These are phyloP conservation scores for Perca fluviatilis DNA, from an alignment of 2,113 vertebrate species.

Conservation along the genomic window DNA sequence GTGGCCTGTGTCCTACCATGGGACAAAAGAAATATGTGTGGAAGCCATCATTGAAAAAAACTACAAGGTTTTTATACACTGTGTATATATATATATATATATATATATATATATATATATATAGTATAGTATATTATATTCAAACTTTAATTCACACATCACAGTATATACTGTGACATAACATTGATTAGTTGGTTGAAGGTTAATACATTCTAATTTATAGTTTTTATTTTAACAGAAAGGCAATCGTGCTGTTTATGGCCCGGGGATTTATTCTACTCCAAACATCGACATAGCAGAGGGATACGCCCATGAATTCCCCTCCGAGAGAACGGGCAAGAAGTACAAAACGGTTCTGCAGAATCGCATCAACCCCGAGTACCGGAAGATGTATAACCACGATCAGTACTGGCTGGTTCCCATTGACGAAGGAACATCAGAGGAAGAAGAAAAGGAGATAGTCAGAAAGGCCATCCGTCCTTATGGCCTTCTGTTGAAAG, in stretches of 20 bases:
- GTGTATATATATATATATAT: too few relatives aligned
- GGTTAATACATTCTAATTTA: not conserved
- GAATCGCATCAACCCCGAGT: not conserved
- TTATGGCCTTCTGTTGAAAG: not conserved
- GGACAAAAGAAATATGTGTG: too few relatives aligned
- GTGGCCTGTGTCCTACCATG: too few relatives aligned
- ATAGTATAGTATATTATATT: too few relatives aligned
- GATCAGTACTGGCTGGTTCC: not conserved
- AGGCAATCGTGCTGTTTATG: rapidly evolving
- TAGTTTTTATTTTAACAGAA: not conserved
- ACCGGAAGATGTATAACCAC: rapidly evolving
- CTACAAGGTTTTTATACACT: too few relatives aligned
- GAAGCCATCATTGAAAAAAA: too few relatives aligned
- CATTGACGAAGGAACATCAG: rapidly evolving
- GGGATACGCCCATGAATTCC: rapidly evolving
- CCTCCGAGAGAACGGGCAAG: not conserved
- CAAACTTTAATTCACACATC: too few relatives aligned
- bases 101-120: too few relatives aligned
- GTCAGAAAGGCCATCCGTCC: not conserved
- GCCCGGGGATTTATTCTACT: slow-evolving; percentile 19
- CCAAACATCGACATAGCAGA: not conserved
- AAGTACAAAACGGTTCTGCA: not conserved
- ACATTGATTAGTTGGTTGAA: too few relatives aligned
- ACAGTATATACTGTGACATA: too few relatives aligned
- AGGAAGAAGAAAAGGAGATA: not conserved